Percentiles rank a stretch among this genome's conserved stretches.
These are phyloP conservation scores for Brachionus koreanus DNA, from an alignment of 1,140 invertebrate genomes.

Conservation along the genomic window DNA sequence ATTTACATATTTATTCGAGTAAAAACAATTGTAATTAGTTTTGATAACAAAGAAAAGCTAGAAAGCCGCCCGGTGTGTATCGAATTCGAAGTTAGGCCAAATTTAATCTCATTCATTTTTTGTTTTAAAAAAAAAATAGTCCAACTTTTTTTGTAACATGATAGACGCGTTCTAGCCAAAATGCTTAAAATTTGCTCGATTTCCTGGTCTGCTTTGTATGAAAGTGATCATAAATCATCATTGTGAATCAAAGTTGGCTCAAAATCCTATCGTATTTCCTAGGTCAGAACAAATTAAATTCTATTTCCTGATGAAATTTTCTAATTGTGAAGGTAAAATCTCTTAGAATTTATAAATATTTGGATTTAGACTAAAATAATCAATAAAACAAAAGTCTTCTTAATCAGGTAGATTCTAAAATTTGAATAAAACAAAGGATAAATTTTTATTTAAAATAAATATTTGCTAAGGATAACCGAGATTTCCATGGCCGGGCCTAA, in stretches of 20 bases:
- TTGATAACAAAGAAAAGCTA: neutral
- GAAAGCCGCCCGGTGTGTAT: neutral
- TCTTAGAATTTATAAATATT: neutral
- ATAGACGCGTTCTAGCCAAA: neutral
- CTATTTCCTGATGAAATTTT: neutral
- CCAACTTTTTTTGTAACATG: neutral
- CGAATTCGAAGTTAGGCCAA: neutral
- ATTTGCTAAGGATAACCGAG: neutral
- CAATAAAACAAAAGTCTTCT: constrained; percentile 8
- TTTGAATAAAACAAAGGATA: neutral
- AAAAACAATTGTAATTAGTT: constrained; percentile 10
- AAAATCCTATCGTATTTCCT: neutral
- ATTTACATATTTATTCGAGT: constrained; percentile 5
- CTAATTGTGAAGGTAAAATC: neutral
- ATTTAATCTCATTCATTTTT: neutral
- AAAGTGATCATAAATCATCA: neutral
- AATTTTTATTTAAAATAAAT: neutral
- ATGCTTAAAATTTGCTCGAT: neutral
- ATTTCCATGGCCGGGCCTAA: neutral
- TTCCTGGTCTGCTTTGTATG: neutral
- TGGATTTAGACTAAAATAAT: neutral
- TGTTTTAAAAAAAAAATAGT: neutral
- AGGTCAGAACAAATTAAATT: neutral
- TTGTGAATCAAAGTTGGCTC: neutral
- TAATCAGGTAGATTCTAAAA: neutral